Conservation (phyloP, 2,797 vertebrate genomes). For the Microtus obscurus region DNA sequence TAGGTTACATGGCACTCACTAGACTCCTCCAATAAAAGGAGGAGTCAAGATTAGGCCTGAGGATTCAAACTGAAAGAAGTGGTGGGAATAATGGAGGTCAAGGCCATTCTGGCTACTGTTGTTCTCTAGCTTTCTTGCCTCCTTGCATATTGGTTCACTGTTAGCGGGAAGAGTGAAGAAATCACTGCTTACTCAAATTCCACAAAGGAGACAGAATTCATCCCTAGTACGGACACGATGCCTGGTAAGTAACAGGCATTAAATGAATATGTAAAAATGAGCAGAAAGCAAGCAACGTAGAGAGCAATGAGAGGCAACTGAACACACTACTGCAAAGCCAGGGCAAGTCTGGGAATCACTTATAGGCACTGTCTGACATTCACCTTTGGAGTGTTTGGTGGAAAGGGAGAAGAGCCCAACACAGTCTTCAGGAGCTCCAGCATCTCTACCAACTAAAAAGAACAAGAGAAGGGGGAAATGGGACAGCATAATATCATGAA, state of each 20-base stretch:
- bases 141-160: not conserved
- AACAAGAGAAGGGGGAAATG: not conserved
- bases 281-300: conserved; percentile 33
- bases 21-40: not conserved
- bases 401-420: not conserved
- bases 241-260: not conserved
- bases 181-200: conserved; percentile 35
- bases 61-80: not conserved
- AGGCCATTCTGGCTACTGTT: not conserved
- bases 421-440: not conserved
- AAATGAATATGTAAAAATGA: conserved; percentile 34
- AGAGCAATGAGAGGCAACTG: not conserved
- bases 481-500: not conserved
- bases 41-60: not conserved
- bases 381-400: not conserved
- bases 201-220: not conserved
- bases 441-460: not conserved
- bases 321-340: not conserved
- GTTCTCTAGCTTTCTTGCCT: not conserved
- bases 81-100: not conserved
- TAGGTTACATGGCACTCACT: not conserved
- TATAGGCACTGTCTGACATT: not conserved
- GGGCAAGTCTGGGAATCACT: not conserved
- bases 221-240: not conserved
- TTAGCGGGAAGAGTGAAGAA: not conserved